These are phyloP conservation scores for Naja naja DNA, from an alignment of 2,113 vertebrate genomes.

Conservation along the genomic window DNA sequence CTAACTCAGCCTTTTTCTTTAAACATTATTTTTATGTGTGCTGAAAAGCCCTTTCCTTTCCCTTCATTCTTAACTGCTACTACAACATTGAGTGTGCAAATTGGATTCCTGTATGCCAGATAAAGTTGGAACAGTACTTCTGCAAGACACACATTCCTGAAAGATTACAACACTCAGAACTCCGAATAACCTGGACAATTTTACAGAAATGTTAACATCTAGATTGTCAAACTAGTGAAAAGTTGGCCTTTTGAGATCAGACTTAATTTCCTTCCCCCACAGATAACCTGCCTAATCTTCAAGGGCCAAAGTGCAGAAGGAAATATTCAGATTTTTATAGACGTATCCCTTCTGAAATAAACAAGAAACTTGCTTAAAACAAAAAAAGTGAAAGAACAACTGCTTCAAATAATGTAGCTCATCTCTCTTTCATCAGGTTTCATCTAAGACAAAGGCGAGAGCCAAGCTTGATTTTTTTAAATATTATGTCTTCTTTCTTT, in stretches of 20 bases:
- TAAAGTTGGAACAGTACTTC: neutral
- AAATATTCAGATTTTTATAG: neutral
- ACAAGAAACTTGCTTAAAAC: neutral
- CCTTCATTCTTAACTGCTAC: neutral
- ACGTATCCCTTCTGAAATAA: neutral
- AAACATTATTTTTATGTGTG: neutral
- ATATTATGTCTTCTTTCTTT: neutral
- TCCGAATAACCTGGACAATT: neutral
- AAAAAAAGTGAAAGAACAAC: neutral
- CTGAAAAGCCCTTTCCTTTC: neutral
- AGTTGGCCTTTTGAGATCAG: neutral
- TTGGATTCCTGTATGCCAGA: neutral
- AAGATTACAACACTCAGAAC: neutral
- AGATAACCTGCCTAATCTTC: neutral
- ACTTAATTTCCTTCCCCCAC: neutral
- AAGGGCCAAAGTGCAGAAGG: neutral
- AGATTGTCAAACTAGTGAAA: neutral
- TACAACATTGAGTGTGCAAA: neutral
- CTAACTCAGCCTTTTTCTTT: neutral
- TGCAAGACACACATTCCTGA: neutral
- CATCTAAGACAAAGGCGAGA: neutral
- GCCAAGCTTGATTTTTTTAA: neutral
- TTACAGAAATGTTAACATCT: neutral
- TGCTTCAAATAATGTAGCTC: neutral
- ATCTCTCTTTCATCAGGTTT: neutral